Conservation (phyloP, 1,140 invertebrate species). For the Ips nitidus region DNA sequence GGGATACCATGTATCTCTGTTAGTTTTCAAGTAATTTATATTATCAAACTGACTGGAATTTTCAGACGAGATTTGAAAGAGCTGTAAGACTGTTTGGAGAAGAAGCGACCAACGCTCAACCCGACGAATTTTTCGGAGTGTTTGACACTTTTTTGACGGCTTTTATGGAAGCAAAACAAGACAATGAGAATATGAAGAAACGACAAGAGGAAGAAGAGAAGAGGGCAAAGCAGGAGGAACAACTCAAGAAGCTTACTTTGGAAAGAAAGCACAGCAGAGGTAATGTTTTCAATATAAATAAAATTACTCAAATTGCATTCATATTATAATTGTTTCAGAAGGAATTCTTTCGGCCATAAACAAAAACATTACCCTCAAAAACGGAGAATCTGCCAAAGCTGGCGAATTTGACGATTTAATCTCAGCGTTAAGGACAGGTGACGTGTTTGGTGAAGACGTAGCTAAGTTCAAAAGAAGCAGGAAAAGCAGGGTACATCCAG, state of each 20-base stretch:
- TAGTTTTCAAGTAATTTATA: not conserved
- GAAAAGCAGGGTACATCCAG: conserved; percentile 63
- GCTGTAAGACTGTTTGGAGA: conserved; percentile 89
- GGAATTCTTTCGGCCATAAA: conserved; percentile 61
- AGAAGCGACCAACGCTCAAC: conserved; percentile 81
- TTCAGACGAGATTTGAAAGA: conserved; percentile 72
- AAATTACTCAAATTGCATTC: not conserved
- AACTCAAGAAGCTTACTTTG: conserved; percentile 85
- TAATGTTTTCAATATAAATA: conserved; percentile 2
- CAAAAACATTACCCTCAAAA: conserved; percentile 52
- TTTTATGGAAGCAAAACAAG: conserved; percentile 82
- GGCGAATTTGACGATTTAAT: conserved; percentile 98
- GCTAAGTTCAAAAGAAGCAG: conserved; percentile 85
- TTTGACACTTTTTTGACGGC: conserved; percentile 88
- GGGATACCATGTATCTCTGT: not conserved
- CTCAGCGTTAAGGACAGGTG: conserved; percentile 91
- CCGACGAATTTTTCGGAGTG: conserved; percentile 95
- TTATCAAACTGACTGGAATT: not conserved
- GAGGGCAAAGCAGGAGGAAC: conserved; percentile 85
- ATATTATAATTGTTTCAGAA: conserved; percentile 39
- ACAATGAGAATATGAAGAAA: conserved; percentile 83
- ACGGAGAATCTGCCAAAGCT: conserved; percentile 59
- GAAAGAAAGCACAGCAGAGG: conserved; percentile 79
- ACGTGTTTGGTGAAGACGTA: conserved; percentile 96
- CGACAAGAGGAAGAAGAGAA: conserved; percentile 91